Conservation (phyloP, 2,797 vertebrate species). For the Enteromius unitaeniatus region DNA sequence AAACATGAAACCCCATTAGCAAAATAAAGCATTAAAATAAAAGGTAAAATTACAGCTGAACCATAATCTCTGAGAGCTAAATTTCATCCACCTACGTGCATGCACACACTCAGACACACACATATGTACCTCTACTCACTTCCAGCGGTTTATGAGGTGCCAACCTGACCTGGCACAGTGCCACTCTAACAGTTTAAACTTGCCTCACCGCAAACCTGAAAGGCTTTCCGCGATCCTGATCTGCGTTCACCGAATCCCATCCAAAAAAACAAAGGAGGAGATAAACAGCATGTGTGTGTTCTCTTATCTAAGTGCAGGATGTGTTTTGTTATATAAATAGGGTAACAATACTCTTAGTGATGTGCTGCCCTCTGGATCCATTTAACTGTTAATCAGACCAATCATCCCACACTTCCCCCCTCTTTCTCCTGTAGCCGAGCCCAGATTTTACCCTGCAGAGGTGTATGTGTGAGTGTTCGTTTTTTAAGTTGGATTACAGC, state of each 20-base stretch:
- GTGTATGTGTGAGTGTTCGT: slow-evolving; percentile 39
- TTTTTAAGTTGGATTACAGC: slow-evolving; percentile 40
- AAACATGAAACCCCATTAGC: slow-evolving; percentile 50
- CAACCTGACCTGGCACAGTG: slow-evolving; percentile 38
- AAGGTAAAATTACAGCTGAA: slow-evolving; percentile 50
- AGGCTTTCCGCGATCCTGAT: slow-evolving; percentile 37
- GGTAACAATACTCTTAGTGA: slow-evolving; percentile 48
- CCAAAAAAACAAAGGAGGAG: slow-evolving; percentile 23
- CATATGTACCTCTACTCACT: slow-evolving; percentile 13
- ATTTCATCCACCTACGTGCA: slow-evolving; percentile 46
- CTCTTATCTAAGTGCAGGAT: slow-evolving; percentile 46
- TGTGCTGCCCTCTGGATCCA: slow-evolving; percentile 49
- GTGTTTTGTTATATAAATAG: slow-evolving; percentile 50
- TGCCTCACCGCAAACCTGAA: slow-evolving; percentile 20
- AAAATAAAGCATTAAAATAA: slow-evolving; percentile 50
- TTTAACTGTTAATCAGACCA: slow-evolving; percentile 49
- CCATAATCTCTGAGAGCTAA: slow-evolving; percentile 31
- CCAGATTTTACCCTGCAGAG: slow-evolving; percentile 36
- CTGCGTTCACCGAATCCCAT: slow-evolving; percentile 9
- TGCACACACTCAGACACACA: slow-evolving; percentile 23
- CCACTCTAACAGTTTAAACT: slow-evolving; percentile 47
- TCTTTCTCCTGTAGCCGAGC: slow-evolving; percentile 25
- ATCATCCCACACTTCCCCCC: slow-evolving; percentile 38
- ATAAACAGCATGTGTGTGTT: slow-evolving; percentile 39
- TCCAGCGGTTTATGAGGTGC: slow-evolving; percentile 49